Evolutionary conservation across 2,888 invertebrate species (phyloP).

Genomic region (Cheilosia variabilis): DNA sequence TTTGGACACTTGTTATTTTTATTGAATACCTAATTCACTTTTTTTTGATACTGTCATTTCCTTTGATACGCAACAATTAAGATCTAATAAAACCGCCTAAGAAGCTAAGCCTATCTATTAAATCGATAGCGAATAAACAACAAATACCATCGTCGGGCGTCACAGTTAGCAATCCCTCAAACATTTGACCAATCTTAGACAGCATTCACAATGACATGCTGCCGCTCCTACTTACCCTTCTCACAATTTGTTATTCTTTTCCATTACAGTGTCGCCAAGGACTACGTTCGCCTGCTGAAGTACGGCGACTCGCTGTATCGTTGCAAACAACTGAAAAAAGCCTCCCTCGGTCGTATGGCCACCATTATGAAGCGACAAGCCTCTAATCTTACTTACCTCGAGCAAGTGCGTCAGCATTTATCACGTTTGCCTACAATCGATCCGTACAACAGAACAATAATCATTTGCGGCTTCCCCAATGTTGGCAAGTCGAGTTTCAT

Average conservation of each 20-base stretch:
- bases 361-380: slow-evolving; percentile 98
- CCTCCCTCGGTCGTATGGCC: slow-evolving; percentile 98
- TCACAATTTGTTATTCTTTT: background rate
- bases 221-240: too few relatives aligned
- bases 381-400: slow-evolving; percentile 97
- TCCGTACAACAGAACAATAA: slow-evolving; percentile 98
- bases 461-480: slow-evolving; percentile 99
- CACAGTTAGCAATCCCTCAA: too few relatives aligned
- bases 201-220: too few relatives aligned
- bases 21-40: too few relatives aligned
- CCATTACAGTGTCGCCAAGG: slow-evolving; percentile 93
- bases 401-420: slow-evolving; percentile 97
- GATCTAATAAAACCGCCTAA: too few relatives aligned
- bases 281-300: slow-evolving; percentile 97
- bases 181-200: too few relatives aligned
- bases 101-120: too few relatives aligned
- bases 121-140: too few relatives aligned
- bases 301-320: slow-evolving; percentile 99
- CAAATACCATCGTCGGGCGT: too few relatives aligned
- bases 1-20: too few relatives aligned
- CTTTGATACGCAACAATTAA: too few relatives aligned
- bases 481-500: slow-evolving; percentile 99
- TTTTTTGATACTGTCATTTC: too few relatives aligned
- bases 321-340: slow-evolving; percentile 98
- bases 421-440: slow-evolving; percentile 99